Percentiles rank a stretch among this genome's conserved stretches.
Evolutionary conservation across 2,113 vertebrate genomes (phyloP).

Genomic region (Tinamus guttatus): DNA sequence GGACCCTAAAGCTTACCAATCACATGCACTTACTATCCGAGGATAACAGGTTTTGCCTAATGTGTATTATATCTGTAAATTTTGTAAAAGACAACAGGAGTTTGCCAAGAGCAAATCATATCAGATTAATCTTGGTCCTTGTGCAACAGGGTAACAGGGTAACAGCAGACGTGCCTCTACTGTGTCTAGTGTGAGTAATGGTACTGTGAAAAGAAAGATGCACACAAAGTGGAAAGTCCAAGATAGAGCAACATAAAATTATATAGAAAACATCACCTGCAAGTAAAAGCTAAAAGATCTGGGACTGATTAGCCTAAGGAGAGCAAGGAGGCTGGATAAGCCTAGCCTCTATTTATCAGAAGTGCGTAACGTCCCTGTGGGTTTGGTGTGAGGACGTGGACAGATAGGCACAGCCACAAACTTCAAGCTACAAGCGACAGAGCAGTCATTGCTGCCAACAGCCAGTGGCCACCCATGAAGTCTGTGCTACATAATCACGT

Average conservation of each 20-base stretch:
- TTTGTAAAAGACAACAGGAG: background rate
- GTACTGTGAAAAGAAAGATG: background rate
- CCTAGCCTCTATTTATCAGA: background rate
- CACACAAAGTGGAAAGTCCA: background rate
- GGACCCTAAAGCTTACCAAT: background rate
- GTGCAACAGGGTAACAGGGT: background rate
- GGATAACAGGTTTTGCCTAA: background rate
- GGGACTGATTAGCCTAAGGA: background rate
- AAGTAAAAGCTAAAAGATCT: background rate
- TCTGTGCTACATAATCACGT: background rate
- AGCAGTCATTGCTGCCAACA: background rate
- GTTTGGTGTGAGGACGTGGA: accelerated
- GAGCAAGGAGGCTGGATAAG: background rate
- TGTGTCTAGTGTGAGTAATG: background rate
- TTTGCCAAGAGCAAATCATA: background rate
- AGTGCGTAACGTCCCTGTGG: background rate
- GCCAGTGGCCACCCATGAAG: too few relatives aligned
- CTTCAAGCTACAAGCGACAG: background rate
- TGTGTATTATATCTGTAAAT: background rate
- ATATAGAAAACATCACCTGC: accelerated
- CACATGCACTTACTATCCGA: background rate
- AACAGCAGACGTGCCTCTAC: background rate
- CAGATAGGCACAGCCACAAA: background rate
- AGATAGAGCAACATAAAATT: background rate
- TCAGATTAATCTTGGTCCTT: background rate